Base-by-base conservation (phyloP, 2,888 invertebrate genomes). In the Plebejus anna region DNA sequence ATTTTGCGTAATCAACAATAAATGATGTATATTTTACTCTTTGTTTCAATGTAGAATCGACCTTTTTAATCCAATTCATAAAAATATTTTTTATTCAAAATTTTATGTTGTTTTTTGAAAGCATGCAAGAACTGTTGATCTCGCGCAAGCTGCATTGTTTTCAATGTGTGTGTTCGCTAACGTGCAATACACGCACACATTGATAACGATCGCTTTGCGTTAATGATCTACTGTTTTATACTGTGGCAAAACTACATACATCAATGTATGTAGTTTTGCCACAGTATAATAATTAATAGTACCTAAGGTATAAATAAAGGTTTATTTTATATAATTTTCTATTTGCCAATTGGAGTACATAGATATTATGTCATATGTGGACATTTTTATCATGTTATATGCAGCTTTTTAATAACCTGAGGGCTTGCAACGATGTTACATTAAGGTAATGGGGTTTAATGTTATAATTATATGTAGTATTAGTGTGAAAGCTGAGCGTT, bases 1-100 rank as follows among this genome's bases (percentile, higher is more conserved):
- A 36, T 66, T 66, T 66, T 66, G 66, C 66, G 32, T 36, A 32
- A 13, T 66, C 16, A 13, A 66, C 32, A 66, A 66, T 66, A 66
- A 66, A 66, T 66, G 32, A 66, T 66, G 66, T 36, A 36, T 36
- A 66, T 66, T 66, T 36, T 66, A 66, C 13, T 32, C 32, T 66
- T 66, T 66, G 66, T 66, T 66, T 66, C 32, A 36, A 66, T 66
- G 32, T 61, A 11, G 11, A 61, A 28, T 66, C 32, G 32, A 28
- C 66, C 66, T 66, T 66, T 66, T 32, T 36, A 13, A 36, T 55
- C 55, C 55, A 16, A 55, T 16, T 55, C 55, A 55, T 55, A 11
- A 4, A 28, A 61, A 9, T 28, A 61, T n/a, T 28, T 61, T 11
- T 28, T 28, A 61, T 11, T 28, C 11, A 61, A 28, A 28, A 9